phyloP scores from a whole-genome alignment of 2,113 vertebrate species.

The Talpa occidentalis region DNA sequence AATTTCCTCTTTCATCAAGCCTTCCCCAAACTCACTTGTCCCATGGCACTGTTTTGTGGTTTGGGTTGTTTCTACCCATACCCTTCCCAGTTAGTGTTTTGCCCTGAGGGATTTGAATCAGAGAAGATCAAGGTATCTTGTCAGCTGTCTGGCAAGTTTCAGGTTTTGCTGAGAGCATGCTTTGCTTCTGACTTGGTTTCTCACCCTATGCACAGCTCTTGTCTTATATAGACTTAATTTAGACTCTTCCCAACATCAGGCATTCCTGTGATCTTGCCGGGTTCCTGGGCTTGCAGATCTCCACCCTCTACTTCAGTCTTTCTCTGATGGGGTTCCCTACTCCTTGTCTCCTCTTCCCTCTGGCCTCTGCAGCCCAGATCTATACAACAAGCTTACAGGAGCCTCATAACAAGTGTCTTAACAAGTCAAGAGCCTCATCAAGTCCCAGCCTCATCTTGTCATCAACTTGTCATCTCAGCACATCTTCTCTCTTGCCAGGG shows the following conservation, averaged over 20 bases:
- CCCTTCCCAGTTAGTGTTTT: neutral
- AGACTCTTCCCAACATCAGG: neutral
- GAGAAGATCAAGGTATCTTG: neutral
- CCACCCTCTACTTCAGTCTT: neutral
- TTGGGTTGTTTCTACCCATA: neutral
- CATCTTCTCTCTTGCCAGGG: neutral
- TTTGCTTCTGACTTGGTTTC: neutral
- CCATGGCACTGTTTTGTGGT: neutral
- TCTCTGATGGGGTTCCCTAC: neutral
- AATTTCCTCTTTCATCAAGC: neutral
- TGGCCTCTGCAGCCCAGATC: neutral
- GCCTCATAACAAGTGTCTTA: neutral
- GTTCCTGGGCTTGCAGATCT: neutral
- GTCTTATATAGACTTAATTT: fast-evolving
- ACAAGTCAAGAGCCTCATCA: neutral
- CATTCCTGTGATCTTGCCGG: neutral
- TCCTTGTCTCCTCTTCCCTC: neutral
- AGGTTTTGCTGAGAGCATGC: neutral
- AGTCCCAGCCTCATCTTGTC: neutral
- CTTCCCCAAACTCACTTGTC: neutral
- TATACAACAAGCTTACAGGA: fast-evolving
- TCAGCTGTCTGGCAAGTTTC: neutral
- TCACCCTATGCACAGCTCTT: fast-evolving
- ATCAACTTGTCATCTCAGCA: neutral
- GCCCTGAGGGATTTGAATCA: neutral